Evolutionary conservation across 2,888 invertebrate genomes (phyloP).

Genomic region (Dasypolia templi): DNA sequence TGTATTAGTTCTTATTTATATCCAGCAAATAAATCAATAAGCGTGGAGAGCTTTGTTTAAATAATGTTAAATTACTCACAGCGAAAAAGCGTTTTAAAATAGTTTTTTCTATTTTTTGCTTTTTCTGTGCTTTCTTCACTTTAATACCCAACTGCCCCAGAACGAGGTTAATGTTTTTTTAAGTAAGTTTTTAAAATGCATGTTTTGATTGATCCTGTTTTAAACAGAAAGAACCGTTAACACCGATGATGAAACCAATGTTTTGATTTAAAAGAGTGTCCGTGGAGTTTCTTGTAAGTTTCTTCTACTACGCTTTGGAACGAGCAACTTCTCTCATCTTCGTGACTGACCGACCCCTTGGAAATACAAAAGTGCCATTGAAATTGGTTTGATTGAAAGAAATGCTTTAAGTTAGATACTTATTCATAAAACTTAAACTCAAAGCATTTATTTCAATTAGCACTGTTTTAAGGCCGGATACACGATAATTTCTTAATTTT

Average conservation of each 20-base stretch:
- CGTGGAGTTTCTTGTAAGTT: neutral
- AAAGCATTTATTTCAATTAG: no score
- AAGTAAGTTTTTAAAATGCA: neutral
- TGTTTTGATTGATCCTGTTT: neutral
- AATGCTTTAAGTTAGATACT: neutral
- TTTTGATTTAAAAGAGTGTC: neutral
- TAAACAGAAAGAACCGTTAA: neutral
- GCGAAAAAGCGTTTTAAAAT: no score
- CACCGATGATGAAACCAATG: neutral
- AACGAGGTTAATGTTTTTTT: neutral
- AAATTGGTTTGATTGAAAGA: neutral
- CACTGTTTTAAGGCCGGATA: no score
- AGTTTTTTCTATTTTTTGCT: no score
- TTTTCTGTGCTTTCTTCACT: neutral
- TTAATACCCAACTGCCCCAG: neutral
- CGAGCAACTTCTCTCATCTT: neutral
- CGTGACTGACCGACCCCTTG: no score
- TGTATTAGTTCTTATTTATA: no score
- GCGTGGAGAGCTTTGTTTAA: no score
- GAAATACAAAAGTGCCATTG: neutral
- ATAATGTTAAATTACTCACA: no score
- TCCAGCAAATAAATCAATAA: no score
- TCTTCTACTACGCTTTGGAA: neutral
- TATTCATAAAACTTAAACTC: no score
- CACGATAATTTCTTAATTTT: neutral